Evolutionary conservation across 2,797 vertebrate genomes (phyloP).

Genomic region (Oreonectes daqikongensis): DNA sequence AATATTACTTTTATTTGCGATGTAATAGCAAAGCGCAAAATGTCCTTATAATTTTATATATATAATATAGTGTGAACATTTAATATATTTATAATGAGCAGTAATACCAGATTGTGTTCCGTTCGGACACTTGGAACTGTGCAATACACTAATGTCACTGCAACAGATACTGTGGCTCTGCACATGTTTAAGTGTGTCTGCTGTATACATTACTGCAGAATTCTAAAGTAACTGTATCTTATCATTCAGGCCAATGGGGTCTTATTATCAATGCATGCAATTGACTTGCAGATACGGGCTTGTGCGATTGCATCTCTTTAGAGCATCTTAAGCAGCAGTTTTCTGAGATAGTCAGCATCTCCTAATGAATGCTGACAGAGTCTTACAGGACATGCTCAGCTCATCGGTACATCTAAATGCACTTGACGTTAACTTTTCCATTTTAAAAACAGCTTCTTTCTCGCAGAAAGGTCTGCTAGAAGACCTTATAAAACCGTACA

Average conservation of each 20-base stretch:
- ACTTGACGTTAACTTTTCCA: not conserved
- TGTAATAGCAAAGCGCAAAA: too few relatives aligned
- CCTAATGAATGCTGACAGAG: constrained; percentile 25
- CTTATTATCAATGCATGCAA: constrained; percentile 13
- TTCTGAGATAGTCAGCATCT: constrained; percentile 25
- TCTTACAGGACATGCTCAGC: constrained; percentile 22
- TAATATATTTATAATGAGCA: too few relatives aligned
- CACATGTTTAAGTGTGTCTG: not conserved
- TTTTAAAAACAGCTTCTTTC: not conserved
- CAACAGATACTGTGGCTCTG: too few relatives aligned
- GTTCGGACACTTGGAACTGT: too few relatives aligned
- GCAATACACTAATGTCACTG: too few relatives aligned
- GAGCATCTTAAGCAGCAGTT: constrained; percentile 6
- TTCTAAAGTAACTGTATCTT: too few relatives aligned
- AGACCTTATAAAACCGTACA: too few relatives aligned
- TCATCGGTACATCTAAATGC: not conserved
- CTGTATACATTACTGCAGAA: too few relatives aligned
- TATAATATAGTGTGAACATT: too few relatives aligned
- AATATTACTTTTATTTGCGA: not conserved
- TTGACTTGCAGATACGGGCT: constrained; percentile 7
- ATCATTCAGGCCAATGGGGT: not conserved
- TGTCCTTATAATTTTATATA: too few relatives aligned
- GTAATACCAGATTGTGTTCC: not conserved
- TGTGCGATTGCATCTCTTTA: constrained; percentile 19
- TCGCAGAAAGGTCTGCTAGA: too few relatives aligned